phyloP scores from a whole-genome alignment of 1,140 invertebrate genomes.

The Listronotus bonariensis region DNA sequence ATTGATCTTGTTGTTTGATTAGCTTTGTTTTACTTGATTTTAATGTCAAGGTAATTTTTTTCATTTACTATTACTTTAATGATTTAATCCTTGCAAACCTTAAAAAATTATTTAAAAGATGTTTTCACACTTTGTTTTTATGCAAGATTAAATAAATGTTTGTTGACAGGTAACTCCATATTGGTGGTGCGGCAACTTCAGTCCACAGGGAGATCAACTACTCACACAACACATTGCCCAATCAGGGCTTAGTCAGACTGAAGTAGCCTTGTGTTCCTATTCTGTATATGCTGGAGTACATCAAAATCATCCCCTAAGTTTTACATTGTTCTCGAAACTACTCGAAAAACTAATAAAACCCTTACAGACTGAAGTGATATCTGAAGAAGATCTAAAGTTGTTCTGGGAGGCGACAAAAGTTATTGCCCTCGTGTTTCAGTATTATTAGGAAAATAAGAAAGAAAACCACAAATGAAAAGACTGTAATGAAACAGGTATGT shows the following conservation, averaged over 20 bases:
- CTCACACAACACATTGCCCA: slow-evolving; percentile 91
- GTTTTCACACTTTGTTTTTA: too few relatives aligned
- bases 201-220: slow-evolving; percentile 78
- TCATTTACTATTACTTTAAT: too few relatives aligned
- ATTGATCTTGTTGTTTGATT: too few relatives aligned
- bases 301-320: slow-evolving; percentile 75
- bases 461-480: slow-evolving; percentile 69
- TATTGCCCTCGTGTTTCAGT: slow-evolving; percentile 76
- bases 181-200: slow-evolving; percentile 86
- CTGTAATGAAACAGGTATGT: slow-evolving; percentile 63
- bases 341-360: slow-evolving; percentile 68
- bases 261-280: slow-evolving; percentile 75
- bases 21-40: too few relatives aligned
- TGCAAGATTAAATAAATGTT: slow-evolving; percentile 13
- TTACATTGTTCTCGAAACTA: slow-evolving; percentile 71
- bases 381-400: slow-evolving; percentile 72
- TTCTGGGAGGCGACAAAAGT: slow-evolving; percentile 80
- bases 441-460: slow-evolving; percentile 75
- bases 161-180: slow-evolving; percentile 68
- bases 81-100: too few relatives aligned
- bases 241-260: slow-evolving; percentile 75
- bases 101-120: too few relatives aligned
- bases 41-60: too few relatives aligned
- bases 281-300: slow-evolving; percentile 75
- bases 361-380: slow-evolving; percentile 65